Percentiles rank a stretch among this genome's conserved stretches.
Conservation (phyloP, 2,113 vertebrate genomes). For the Porphyrio hochstetteri region DNA sequence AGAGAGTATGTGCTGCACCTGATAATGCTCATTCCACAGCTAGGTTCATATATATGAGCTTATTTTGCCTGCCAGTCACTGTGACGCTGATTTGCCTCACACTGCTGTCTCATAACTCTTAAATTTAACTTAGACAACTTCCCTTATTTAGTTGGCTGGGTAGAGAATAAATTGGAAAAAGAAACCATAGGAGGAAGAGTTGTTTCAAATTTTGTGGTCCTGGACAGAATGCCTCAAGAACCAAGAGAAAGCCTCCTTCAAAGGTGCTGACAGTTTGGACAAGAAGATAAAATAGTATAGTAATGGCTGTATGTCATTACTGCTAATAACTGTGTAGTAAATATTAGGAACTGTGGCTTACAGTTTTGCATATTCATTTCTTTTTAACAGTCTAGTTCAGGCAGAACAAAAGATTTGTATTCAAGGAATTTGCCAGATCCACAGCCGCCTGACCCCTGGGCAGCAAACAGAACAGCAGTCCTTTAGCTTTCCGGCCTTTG, state of each 20-base stretch:
- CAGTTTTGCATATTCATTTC: neutral
- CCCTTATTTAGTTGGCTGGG: neutral
- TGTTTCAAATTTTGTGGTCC: neutral
- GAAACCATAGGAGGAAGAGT: neutral
- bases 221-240: neutral
- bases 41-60: neutral
- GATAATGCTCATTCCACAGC: neutral
- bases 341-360: neutral
- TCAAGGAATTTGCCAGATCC: neutral
- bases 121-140: neutral
- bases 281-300: neutral
- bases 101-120: neutral
- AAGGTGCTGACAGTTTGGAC: neutral
- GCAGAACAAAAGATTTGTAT: neutral
- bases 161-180: neutral
- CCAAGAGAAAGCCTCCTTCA: neutral
- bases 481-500: neutral
- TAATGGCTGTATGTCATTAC: neutral
- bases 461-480: neutral
- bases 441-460: neutral
- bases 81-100: neutral
- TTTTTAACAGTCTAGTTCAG: neutral
- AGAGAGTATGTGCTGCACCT: neutral
- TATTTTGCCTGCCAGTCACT: neutral
- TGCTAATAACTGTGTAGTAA: neutral